Percentiles rank a stretch among this genome's conserved stretches.
These are phyloP conservation scores for Operophtera brumata DNA, from an alignment of 2,888 invertebrate genomes.

Conservation along the genomic window DNA sequence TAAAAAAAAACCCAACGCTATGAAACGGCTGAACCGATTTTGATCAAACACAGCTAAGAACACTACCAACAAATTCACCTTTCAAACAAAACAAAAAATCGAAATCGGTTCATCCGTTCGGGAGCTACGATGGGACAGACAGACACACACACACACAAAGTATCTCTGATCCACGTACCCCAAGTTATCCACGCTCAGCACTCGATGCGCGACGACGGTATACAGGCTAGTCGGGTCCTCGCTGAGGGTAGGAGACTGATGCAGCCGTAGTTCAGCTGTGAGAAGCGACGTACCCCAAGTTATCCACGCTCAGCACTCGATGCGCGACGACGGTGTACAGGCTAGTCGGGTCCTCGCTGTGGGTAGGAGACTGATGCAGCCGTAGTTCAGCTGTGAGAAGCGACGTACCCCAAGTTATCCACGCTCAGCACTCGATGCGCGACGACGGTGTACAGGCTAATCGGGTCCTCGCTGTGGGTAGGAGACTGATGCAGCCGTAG, in stretches of 20 bases:
- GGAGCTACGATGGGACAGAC: too few species aligned
- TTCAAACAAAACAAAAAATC: too few species aligned
- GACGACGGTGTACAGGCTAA: conserved; percentile 83
- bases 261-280: conserved; percentile 92
- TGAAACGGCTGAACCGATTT: too few species aligned
- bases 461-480: conserved; percentile 70
- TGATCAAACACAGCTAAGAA: too few species aligned
- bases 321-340: conserved; percentile 85
- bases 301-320: conserved; percentile 82
- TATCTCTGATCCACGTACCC: conserved; percentile 73
- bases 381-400: conserved; percentile 92
- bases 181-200: conserved; percentile 81
- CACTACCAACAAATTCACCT: too few species aligned
- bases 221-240: conserved; percentile 77
- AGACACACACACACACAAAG: too few species aligned
- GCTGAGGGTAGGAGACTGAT: conserved; percentile 82
- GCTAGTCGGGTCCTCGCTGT: conserved; percentile 70
- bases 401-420: conserved; percentile 81
- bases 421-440: conserved; percentile 84
- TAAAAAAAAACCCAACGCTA: too few species aligned
- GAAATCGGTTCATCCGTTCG: too few species aligned
- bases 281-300: conserved; percentile 84
- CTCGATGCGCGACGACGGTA: conserved; percentile 84
- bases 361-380: conserved; percentile 85
- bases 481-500: conserved; percentile 88